Base-by-base conservation (phyloP, 1,140 invertebrate species). In the Drosophila grimshawi region DNA sequence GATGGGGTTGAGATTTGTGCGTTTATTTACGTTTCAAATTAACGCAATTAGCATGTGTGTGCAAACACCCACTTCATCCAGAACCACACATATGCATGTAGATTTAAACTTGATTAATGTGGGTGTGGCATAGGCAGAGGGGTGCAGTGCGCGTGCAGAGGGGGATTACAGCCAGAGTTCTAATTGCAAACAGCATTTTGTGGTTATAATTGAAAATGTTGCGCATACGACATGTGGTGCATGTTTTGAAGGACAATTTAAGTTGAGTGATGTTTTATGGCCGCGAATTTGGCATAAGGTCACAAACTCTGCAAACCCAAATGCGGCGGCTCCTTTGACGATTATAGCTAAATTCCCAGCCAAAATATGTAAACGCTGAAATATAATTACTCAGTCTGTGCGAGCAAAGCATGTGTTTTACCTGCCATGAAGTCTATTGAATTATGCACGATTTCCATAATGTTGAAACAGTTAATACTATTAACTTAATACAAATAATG, bases 21-120 rank as follows among this genome's bases (percentile, higher is more conserved):
- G 76, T 88, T 79, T 88, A 73, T 88, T 86, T 79, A 79, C 79
- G 80, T 86, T 88, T 88, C 56, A 76, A 74, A 86, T 86, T 86
- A 88, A 88, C 68, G 43, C 67, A 88, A 82, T 86, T 86, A 86
- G 79, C 68, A 49, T 67, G 67, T 81, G 78, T 73, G 65, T 49
- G 33, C 33, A 32, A 27, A 49, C 39, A 33, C 53, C 11, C 52
- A 32, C 53, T 30, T 8, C 39, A n/a, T 11, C 11, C 60, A 46
- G 57, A 27, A 59, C 7, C 37, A 3, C 2, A 4, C 3, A 35
- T 35, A 7, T 6, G 27, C 46, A 59, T 49, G 48, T 49, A 30
- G 30, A 49, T 39, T 37, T 41, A 11, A 68, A 62, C 66, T 68
- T 74, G 67, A 65, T 86, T 78, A 75, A 74, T 52, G 29, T 3